Evolutionary conservation across 2,888 invertebrate genomes (phyloP).

Genomic region (Caenorhabditis auriculariae): DNA sequence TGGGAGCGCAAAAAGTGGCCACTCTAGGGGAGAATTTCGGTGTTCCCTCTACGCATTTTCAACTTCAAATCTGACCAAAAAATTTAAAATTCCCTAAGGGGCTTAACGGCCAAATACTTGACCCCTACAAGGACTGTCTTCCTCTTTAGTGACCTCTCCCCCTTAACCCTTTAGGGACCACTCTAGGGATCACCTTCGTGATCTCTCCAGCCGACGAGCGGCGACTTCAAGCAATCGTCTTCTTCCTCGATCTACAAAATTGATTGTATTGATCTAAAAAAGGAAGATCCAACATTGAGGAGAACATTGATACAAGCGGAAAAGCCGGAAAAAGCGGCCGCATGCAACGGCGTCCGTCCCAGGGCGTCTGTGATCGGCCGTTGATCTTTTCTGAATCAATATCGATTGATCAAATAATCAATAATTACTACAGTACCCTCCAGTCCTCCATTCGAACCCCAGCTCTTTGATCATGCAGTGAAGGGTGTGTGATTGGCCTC

Average conservation of each 20-base stretch:
- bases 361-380: constrained; percentile 35
- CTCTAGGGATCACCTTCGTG: constrained; percentile 11
- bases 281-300: constrained; percentile 24
- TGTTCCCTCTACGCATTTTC: too few relatives aligned
- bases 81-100: too few relatives aligned
- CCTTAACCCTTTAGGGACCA: too few relatives aligned
- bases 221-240: constrained; percentile 27
- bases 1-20: too few relatives aligned
- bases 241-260: constrained; percentile 42
- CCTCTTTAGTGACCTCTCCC: too few relatives aligned
- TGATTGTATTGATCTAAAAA: background rate
- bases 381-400: background rate
- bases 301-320: constrained; percentile 51
- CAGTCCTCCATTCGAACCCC: constrained; percentile 44
- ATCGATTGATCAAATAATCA: too few relatives aligned
- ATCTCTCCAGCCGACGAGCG: constrained; percentile 37
- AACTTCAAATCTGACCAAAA: too few relatives aligned
- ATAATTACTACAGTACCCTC: constrained; percentile 9
- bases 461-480: constrained; percentile 53
- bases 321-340: constrained; percentile 55
- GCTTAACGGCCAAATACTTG: too few relatives aligned
- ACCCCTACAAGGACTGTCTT: too few relatives aligned
- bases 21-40: too few relatives aligned
- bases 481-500: constrained; percentile 56
- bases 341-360: constrained; percentile 55